Conservation (phyloP, 2,888 invertebrate genomes). For the Geophilus truncorum region DNA sequence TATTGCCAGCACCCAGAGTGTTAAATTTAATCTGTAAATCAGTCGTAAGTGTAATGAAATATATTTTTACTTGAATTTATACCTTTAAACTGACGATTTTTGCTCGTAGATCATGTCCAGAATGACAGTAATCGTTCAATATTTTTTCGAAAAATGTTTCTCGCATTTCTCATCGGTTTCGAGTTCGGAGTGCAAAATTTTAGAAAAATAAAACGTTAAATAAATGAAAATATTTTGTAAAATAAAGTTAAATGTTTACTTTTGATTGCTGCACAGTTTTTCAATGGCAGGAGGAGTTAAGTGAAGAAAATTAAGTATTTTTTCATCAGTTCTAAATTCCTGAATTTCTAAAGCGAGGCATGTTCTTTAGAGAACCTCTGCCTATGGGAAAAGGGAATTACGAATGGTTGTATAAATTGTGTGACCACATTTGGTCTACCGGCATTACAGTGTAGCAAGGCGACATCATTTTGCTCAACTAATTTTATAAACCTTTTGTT, state of each 20-base stretch:
- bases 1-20: conserved; percentile 71
- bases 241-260: conserved; percentile 48
- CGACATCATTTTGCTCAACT: conserved; percentile 31
- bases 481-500: no score
- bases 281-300: conserved; percentile 91
- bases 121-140: conserved; percentile 82
- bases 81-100: conserved; percentile 74
- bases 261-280: conserved; percentile 82
- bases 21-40: conserved; percentile 60
- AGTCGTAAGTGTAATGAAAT: conserved; percentile 38
- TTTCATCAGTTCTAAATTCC: conserved; percentile 95
- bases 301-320: conserved; percentile 96
- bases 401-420: conserved; percentile 81
- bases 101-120: conserved; percentile 79
- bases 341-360: conserved; percentile 72
- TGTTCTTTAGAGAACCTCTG: conserved; percentile 66
- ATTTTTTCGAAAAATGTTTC: conserved; percentile 77
- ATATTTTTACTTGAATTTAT: conserved; percentile 37
- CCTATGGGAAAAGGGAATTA: conserved; percentile 84
- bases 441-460: conserved; percentile 54
- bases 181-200: conserved; percentile 87
- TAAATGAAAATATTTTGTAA: background rate
- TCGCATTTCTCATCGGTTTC: conserved; percentile 67
- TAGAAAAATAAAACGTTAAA: conserved; percentile 43
- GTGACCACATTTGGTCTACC: conserved; percentile 85